These are phyloP conservation scores for Burhinus oedicnemus DNA, from an alignment of 2,113 vertebrate genomes.

Conservation along the genomic window DNA sequence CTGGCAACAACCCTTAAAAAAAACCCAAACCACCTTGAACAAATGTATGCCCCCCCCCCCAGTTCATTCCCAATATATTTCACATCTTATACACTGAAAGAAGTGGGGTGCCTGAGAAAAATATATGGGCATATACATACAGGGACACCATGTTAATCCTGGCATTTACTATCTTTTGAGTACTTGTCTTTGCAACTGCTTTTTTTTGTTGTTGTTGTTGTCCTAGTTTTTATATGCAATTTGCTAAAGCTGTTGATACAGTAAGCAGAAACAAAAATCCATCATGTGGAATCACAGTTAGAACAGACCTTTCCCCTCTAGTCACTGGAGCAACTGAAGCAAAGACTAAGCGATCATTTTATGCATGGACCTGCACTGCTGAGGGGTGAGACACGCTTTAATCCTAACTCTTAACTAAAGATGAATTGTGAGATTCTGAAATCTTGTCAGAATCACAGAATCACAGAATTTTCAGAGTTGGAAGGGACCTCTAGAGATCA, in stretches of 20 bases:
- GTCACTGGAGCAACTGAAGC: not conserved
- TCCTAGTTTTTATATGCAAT: not conserved
- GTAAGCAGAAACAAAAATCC: not conserved
- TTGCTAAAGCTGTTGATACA: not conserved
- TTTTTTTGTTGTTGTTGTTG: not conserved
- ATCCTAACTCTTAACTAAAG: not conserved
- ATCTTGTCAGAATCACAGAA: no score
- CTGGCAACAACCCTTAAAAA: not conserved
- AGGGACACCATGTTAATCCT: not conserved
- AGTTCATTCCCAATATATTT: not conserved
- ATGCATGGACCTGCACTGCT: not conserved
- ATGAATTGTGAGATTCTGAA: not conserved
- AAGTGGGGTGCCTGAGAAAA: not conserved
- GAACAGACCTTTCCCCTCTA: not conserved
- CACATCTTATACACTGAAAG: not conserved
- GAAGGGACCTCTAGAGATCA: no score
- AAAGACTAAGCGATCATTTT: not conserved
- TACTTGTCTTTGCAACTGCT: not conserved
- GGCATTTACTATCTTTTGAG: not conserved
- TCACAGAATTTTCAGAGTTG: no score
- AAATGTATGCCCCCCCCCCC: not conserved
- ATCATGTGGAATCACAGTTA: not conserved
- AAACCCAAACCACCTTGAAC: not conserved
- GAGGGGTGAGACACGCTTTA: not conserved
- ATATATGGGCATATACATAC: not conserved